A percentile compares a stretch with the other conserved stretches of the same genome.
phyloP scores from a whole-genome alignment of 1,140 invertebrate species.

The Archivesica marissinica region DNA sequence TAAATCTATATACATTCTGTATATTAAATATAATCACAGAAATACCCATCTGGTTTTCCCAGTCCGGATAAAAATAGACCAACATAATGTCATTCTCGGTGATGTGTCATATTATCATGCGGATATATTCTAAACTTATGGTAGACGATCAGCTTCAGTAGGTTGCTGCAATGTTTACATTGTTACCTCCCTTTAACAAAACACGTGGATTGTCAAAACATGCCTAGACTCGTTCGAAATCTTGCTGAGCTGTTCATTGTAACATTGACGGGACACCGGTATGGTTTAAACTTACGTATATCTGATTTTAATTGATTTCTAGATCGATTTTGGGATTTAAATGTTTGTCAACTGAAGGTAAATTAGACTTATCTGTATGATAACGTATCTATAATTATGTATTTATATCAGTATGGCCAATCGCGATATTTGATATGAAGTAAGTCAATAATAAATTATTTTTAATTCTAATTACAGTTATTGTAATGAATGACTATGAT shows the following conservation, averaged over 20 bases:
- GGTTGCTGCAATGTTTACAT: slow-evolving; percentile 35
- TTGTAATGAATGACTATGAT: too few relatives aligned
- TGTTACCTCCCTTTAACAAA: slow-evolving; percentile 27
- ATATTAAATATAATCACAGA: too few relatives aligned
- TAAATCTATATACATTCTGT: too few relatives aligned
- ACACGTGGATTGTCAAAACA: slow-evolving; percentile 44
- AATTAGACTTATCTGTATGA: too few relatives aligned
- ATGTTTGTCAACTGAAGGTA: slow-evolving; percentile 16
- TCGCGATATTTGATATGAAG: too few relatives aligned
- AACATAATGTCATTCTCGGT: slow-evolving; percentile 20
- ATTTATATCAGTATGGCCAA: too few relatives aligned
- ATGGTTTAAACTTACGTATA: slow-evolving; percentile 20
- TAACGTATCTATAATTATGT: too few relatives aligned
- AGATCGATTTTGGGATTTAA: slow-evolving; percentile 27
- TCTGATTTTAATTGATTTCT: background rate
- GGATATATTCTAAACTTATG: slow-evolving; percentile 24
- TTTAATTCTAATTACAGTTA: too few relatives aligned
- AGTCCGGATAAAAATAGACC: background rate
- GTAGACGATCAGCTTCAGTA: background rate
- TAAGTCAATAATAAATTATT: too few relatives aligned
- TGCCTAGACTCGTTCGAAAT: slow-evolving; percentile 42
- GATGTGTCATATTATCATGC: slow-evolving; percentile 35
- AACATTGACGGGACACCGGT: slow-evolving; percentile 1
- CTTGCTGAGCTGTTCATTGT: slow-evolving; percentile 53
- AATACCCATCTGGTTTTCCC: slow-evolving; percentile 35